Evolutionary conservation across 2,797 vertebrate genomes (phyloP).

Genomic region (Eulemur rubriventer): DNA sequence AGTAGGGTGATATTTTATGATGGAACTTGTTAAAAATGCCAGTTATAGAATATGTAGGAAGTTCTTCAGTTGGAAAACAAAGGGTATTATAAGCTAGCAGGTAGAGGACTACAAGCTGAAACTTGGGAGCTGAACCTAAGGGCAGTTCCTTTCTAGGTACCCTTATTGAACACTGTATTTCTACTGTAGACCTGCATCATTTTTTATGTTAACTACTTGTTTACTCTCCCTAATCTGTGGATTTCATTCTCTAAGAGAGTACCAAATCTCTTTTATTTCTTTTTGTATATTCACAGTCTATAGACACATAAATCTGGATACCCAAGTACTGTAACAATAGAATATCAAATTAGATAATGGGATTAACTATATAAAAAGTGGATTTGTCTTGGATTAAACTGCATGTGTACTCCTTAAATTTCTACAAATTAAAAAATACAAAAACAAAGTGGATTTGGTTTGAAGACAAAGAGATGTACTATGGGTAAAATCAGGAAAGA

Average conservation of each 20-base stretch:
- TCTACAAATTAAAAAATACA: not conserved
- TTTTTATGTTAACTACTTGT: not conserved
- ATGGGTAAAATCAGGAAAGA: not conserved
- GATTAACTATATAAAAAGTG: not conserved
- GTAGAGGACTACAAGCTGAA: not conserved
- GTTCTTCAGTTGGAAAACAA: not conserved
- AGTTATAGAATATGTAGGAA: not conserved
- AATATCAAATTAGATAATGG: not conserved
- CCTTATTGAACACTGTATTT: not conserved
- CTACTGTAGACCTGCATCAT: not conserved
- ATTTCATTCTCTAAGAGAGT: not conserved
- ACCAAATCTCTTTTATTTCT: not conserved
- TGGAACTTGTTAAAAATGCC: not conserved
- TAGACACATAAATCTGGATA: not conserved
- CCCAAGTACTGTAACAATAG: not conserved
- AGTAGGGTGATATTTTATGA: not conserved
- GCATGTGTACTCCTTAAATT: not conserved
- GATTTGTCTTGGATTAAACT: not conserved
- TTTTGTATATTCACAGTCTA: not conserved
- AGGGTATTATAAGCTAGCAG: not conserved
- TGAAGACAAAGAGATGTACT: not conserved
- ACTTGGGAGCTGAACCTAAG: not conserved
- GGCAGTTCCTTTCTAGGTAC: not conserved
- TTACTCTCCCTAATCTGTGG: not conserved
- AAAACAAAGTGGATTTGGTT: not conserved